Evolutionary conservation across 1,140 invertebrate genomes (phyloP), one percentile per base, ranked within the genome.

Genomic region (Trachymyrmex septentrionalis): DNA sequence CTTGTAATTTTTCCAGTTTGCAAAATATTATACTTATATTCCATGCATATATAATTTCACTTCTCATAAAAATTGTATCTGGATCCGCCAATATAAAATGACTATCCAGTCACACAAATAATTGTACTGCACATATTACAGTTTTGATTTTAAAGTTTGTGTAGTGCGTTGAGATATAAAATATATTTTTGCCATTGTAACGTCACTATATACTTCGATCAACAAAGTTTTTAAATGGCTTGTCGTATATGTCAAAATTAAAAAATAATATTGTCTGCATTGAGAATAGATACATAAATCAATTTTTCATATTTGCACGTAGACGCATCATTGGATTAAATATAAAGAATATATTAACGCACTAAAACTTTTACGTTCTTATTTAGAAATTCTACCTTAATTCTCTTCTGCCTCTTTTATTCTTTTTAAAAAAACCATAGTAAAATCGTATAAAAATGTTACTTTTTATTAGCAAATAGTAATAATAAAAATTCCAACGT

Each of bases 241-340:
- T 34, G 3, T 63, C 21, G 5, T 61, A 24, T 44, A 27, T 2
- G 48, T 77, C 0, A 30, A 64, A 77, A 77, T 57, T 34, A 34
- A 57, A 75, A 55, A 75, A 75, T 75, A 75, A 57, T 75, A 75
- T 75, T 53, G 53, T 75, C 53, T 57, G 53, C 72, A 57, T 34
- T 73, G 24, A 30, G 10, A 73, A 73, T n/a, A 57, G 55, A 34
- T 75, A 75, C 53, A 63, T 77, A 77, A 77, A 77, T 77, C 34
- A 19, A 61, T 63, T 48, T 77, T 63, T 50, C n/a, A n/a, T 64
- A 75, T 38, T 30, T 38, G 4, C 12, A 12, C 30, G 19, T 38
- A 66, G 19, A 30, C 7, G 19, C 19, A 38, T 63, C 34, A 19
- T 7, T 19, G 4, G 53, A 73, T 59, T 44, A 77, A 27, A 63